Percentiles rank a stretch among this genome's conserved stretches.
Conservation (phyloP, 1,140 invertebrate species). For the Drosophila subobscura region DNA sequence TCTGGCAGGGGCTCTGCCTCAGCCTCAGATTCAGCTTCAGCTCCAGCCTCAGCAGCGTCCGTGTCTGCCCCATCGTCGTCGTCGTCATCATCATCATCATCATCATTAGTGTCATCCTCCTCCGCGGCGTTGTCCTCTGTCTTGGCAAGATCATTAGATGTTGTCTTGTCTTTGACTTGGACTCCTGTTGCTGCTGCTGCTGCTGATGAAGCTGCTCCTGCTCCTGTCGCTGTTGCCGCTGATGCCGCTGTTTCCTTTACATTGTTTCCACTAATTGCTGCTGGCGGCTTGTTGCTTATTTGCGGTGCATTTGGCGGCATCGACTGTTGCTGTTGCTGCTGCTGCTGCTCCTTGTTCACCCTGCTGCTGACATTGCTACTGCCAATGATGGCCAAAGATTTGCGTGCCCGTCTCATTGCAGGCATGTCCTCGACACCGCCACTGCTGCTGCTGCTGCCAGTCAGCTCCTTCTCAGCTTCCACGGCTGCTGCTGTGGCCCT, state of each 20-base stretch:
- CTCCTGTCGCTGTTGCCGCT: constrained; percentile 11
- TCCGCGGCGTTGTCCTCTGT: not conserved
- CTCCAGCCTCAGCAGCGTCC: constrained; percentile 21
- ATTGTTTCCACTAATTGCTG: constrained; percentile 59
- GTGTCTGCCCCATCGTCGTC: constrained; percentile 22
- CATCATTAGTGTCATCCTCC: constrained; percentile 14
- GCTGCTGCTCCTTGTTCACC: constrained; percentile 33
- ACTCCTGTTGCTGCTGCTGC: constrained; percentile 23
- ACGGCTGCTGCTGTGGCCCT: constrained; percentile 19
- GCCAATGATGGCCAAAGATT: constrained; percentile 60
- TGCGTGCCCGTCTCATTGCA: constrained; percentile 66
- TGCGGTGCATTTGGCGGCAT: constrained; percentile 71
- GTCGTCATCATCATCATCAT: constrained; percentile 22
- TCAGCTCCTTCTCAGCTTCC: constrained; percentile 43
- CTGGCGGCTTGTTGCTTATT: constrained; percentile 77
- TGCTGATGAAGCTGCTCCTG: constrained; percentile 21
- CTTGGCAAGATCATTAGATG: constrained; percentile 31
- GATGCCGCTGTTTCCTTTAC: constrained; percentile 41
- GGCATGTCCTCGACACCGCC: constrained; percentile 40
- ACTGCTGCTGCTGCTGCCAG: constrained; percentile 22
- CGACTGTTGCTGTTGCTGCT: constrained; percentile 47
- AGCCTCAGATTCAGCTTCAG: constrained; percentile 21
- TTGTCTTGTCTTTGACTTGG: constrained; percentile 38
- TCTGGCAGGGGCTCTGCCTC: constrained; percentile 28
- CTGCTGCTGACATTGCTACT: constrained; percentile 45